Conservation (phyloP, 2,797 vertebrate genomes). For the Liparis tanakae region DNA sequence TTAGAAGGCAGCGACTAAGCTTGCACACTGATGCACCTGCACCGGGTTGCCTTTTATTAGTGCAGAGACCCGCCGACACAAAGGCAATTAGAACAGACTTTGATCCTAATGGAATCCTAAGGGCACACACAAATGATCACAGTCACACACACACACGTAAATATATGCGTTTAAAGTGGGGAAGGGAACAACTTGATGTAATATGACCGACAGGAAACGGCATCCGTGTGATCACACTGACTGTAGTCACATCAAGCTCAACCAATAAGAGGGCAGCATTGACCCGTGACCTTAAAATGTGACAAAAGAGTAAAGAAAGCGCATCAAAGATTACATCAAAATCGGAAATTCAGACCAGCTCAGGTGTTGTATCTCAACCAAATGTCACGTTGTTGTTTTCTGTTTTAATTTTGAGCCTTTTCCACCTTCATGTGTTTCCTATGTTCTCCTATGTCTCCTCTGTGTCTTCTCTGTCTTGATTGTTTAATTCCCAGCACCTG, state of each 20-base stretch:
- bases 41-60: constrained; percentile 72
- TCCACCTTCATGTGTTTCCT: neutral
- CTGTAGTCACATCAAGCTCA: neutral
- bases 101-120: constrained; percentile 69
- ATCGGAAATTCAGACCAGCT: neutral
- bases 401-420: neutral
- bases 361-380: neutral
- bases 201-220: constrained; percentile 33
- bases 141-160: constrained; percentile 1
- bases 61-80: constrained; percentile 70
- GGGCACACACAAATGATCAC: constrained; percentile 32
- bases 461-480: too few relatives aligned
- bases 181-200: constrained; percentile 5
- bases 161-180: constrained; percentile 2
- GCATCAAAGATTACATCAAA: neutral
- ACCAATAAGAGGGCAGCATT: neutral
- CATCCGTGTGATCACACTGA: constrained; percentile 20
- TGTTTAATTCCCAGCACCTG: too few relatives aligned
- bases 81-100: constrained; percentile 75
- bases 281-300: constrained; percentile 11
- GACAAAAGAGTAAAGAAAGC: neutral
- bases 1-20: constrained; percentile 67
- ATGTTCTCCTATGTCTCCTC: too few relatives aligned
- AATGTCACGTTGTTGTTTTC: neutral
- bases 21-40: constrained; percentile 70